Conservation (phyloP, 2,797 vertebrate genomes). For the Chiroxiphia lanceolata region DNA sequence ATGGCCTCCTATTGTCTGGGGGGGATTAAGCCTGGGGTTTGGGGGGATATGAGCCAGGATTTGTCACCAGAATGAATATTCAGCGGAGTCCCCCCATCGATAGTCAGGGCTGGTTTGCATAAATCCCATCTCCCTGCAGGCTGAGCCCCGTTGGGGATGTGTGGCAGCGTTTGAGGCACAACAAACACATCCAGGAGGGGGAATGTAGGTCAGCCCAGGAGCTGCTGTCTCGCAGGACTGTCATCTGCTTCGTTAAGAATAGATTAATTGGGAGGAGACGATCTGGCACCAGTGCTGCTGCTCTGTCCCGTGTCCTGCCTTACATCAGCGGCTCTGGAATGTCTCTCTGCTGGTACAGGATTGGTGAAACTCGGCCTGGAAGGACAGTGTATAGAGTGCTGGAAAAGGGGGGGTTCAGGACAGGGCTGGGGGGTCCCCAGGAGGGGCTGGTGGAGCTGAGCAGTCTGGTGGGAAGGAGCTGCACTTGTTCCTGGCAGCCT, state of each 20-base stretch:
- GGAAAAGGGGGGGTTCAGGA: not conserved
- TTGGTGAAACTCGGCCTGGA: fast-evolving
- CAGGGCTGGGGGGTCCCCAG: fast-evolving
- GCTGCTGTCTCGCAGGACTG: not conserved
- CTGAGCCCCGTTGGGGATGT: not conserved
- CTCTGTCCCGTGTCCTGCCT: not conserved
- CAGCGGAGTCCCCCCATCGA: not conserved
- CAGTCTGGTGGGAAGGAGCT: not conserved
- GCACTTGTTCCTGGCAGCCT: too few relatives aligned
- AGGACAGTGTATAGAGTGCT: fast-evolving
- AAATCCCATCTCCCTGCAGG: not conserved
- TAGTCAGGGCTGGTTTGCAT: not conserved
- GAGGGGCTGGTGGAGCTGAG: not conserved
- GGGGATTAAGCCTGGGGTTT: not conserved
- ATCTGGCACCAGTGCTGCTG: not conserved
- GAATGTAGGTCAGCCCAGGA: constrained; percentile 26
- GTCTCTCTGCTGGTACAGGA: fast-evolving
- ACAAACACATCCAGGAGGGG: not conserved
- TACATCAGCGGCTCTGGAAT: not conserved
- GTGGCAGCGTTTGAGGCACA: not conserved
- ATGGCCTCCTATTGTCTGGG: not conserved
- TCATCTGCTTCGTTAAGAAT: constrained; percentile 32
- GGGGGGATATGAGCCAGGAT: not conserved
- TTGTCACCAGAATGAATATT: not conserved
- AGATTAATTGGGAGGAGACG: not conserved